These are phyloP conservation scores for Hemistola chrysoprasaria DNA, from an alignment of 2,888 invertebrate genomes.

Conservation along the genomic window DNA sequence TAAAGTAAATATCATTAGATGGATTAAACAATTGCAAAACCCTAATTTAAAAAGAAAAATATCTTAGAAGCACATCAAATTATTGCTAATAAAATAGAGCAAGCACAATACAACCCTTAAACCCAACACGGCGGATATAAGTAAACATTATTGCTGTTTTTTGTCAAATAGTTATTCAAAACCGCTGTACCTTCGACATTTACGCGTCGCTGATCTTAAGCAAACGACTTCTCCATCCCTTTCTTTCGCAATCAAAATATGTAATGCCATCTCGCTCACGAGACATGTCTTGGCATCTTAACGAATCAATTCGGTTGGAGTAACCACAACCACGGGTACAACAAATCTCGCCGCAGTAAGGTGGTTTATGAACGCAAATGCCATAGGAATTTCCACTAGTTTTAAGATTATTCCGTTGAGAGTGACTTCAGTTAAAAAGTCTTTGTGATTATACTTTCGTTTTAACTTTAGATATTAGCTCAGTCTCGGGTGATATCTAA, in stretches of 20 bases:
- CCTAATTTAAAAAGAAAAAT: slow-evolving; percentile 18
- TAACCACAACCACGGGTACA: slow-evolving; percentile 44
- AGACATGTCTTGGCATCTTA: slow-evolving; percentile 45
- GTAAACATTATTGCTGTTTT: slow-evolving; percentile 45
- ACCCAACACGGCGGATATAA: slow-evolving; percentile 27
- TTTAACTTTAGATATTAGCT: too few species aligned
- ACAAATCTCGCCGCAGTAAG: slow-evolving; percentile 45
- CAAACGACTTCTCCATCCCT: slow-evolving; percentile 25
- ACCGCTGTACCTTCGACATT: slow-evolving; percentile 37
- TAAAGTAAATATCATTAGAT: too few species aligned
- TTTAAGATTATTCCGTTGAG: slow-evolving; percentile 24
- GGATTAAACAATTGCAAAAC: slow-evolving; percentile 10
- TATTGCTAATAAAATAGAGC: slow-evolving; percentile 17
- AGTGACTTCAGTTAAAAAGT: slow-evolving; percentile 31
- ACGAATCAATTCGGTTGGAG: slow-evolving; percentile 50
- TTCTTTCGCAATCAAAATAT: slow-evolving; percentile 33
- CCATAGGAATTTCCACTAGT: slow-evolving; percentile 32
- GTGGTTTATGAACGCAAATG: slow-evolving; percentile 39
- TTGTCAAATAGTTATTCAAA: slow-evolving; percentile 39
- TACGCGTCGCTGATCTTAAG: slow-evolving; percentile 44
- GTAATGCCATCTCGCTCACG: slow-evolving; percentile 36
- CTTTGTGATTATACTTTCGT: too few species aligned
- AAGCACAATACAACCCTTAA: slow-evolving; percentile 19
- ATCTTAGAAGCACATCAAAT: slow-evolving; percentile 20
- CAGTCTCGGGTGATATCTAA: too few species aligned